Conservation (phyloP, 2,888 invertebrate species). For the Hydriomena furcata region DNA sequence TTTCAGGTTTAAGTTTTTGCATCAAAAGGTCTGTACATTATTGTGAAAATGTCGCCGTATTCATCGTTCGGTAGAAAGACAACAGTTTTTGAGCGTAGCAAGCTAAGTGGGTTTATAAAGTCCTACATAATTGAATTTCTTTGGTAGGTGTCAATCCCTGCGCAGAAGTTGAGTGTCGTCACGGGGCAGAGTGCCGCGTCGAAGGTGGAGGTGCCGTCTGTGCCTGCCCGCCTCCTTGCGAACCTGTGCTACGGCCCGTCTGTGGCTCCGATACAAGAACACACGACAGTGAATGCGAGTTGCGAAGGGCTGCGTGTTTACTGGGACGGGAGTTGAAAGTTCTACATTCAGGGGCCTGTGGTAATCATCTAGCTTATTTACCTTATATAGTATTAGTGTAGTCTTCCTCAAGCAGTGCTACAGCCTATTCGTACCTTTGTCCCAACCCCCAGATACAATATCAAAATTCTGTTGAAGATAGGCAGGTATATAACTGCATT, state of each 20-base stretch:
- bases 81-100: no score
- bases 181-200: slow-evolving; percentile 92
- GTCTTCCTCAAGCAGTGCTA: no score
- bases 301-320: slow-evolving; percentile 88
- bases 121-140: neutral
- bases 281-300: slow-evolving; percentile 92
- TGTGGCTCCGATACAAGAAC: slow-evolving; percentile 94
- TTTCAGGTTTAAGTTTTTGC: no score
- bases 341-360: slow-evolving; percentile 76
- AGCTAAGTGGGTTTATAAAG: neutral
- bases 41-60: no score
- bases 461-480: no score
- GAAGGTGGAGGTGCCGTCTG: slow-evolving; percentile 91
- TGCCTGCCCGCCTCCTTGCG: slow-evolving; percentile 92
- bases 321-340: slow-evolving; percentile 74
- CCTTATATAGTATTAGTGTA: no score
- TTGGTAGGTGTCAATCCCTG: slow-evolving; percentile 92
- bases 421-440: no score
- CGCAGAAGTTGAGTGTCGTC: slow-evolving; percentile 89
- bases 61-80: no score
- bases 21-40: no score
- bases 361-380: slow-evolving; percentile 53
- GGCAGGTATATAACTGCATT: no score
- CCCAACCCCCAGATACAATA: no score
- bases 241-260: slow-evolving; percentile 90